Conservation (phyloP, 2,888 invertebrate genomes). For the Cephus runcator region DNA sequence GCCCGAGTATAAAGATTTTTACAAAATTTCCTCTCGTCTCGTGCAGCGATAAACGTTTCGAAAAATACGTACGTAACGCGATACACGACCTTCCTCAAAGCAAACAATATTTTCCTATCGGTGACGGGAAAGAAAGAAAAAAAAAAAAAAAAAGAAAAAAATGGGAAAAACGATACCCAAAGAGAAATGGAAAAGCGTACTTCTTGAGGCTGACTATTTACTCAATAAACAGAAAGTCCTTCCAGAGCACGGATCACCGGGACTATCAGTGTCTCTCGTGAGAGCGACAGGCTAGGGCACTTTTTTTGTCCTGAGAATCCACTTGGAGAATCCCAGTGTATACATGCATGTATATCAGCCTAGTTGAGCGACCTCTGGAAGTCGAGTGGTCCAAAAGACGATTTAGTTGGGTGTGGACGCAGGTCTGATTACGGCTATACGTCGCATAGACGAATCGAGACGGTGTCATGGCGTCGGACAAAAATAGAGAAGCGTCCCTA, state of each 20-base stretch:
- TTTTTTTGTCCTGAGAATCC: neutral
- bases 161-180: neutral
- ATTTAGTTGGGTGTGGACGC: neutral
- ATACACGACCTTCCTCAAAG: neutral
- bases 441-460: neutral
- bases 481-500: constrained; percentile 33
- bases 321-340: neutral
- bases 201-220: constrained; percentile 26
- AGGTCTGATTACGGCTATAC: neutral
- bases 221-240: neutral
- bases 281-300: neutral
- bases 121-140: neutral
- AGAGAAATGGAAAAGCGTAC: neutral
- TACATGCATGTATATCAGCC: neutral
- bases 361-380: neutral
- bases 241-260: neutral
- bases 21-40: neutral
- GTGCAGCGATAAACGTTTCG: neutral
- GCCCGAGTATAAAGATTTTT: neutral
- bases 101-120: neutral
- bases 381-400: neutral
- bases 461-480: constrained; percentile 10
- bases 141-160: neutral
- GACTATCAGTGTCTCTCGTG: neutral
- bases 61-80: neutral